Percentiles rank a stretch among this genome's conserved stretches.
These are phyloP conservation scores for Neuroscelio doddi DNA, from an alignment of 2,888 invertebrate genomes.

Conservation along the genomic window DNA sequence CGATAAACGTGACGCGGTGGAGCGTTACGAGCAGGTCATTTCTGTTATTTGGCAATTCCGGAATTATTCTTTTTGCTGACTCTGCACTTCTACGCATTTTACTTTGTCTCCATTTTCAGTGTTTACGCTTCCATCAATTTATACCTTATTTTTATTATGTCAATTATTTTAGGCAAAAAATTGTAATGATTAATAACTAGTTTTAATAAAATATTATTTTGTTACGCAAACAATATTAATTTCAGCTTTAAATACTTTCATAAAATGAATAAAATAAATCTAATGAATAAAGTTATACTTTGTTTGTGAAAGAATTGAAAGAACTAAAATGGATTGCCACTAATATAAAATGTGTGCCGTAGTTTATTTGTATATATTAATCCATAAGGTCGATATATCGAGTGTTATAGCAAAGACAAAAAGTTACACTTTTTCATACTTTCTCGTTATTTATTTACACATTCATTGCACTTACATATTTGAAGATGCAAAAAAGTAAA, in stretches of 20 bases:
- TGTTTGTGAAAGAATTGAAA: background rate
- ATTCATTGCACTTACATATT: background rate
- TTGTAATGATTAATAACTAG: too few relatives aligned
- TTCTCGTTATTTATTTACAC: slow-evolving; percentile 23
- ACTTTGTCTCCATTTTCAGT: slow-evolving; percentile 4
- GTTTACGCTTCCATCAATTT: slow-evolving; percentile 1
- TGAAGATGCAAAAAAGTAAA: too few relatives aligned
- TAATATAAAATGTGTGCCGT: slow-evolving; percentile 8
- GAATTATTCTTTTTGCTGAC: slow-evolving; percentile 10
- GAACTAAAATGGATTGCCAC: background rate
- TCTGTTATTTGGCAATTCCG: slow-evolving; percentile 24
- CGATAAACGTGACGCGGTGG: slow-evolving; percentile 23
- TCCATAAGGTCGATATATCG: slow-evolving; percentile 22
- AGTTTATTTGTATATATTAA: slow-evolving; percentile 20
- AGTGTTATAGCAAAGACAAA: slow-evolving; percentile 27
- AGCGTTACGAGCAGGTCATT: slow-evolving; percentile 29
- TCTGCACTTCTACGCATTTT: slow-evolving; percentile 4
- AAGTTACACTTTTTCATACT: slow-evolving; percentile 17
- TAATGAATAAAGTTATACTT: too few relatives aligned
- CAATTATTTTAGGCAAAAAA: too few relatives aligned
- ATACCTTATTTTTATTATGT: background rate
- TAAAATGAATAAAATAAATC: too few relatives aligned
- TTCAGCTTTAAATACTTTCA: too few relatives aligned
- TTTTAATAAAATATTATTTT: too few relatives aligned
- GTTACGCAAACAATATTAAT: too few relatives aligned